These are phyloP conservation scores for Cervus canadensis DNA, from an alignment of 2,113 vertebrate species.

Conservation along the genomic window DNA sequence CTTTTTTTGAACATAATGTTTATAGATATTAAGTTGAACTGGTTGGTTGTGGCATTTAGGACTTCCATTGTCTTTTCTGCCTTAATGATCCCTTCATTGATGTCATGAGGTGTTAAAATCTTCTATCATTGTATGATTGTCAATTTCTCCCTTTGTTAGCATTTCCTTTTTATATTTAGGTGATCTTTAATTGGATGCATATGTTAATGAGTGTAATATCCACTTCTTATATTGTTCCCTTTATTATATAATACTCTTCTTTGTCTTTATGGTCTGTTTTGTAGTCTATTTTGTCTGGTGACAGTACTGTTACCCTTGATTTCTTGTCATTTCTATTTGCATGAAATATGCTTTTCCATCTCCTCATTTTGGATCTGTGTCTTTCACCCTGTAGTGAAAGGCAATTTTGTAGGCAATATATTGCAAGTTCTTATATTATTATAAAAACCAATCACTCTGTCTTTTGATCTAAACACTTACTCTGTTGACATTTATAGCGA, in stretches of 20 bases:
- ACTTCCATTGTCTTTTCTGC: background rate
- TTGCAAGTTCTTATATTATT: background rate
- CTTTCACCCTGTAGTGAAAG: background rate
- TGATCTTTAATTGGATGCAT: background rate
- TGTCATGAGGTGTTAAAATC: background rate
- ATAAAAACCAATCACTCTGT: background rate
- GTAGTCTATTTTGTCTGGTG: background rate
- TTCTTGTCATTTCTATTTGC: background rate
- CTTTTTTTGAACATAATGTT: background rate
- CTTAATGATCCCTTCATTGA: background rate
- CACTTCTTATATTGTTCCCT: background rate
- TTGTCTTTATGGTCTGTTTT: background rate
- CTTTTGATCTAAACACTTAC: background rate
- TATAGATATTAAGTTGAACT: background rate
- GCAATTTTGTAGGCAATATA: background rate
- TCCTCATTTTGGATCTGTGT: background rate
- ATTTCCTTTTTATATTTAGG: background rate
- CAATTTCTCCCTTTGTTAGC: background rate
- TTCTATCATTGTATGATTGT: background rate
- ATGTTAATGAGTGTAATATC: background rate
- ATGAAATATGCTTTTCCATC: accelerated
- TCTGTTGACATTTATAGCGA: background rate
- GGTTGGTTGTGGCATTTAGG: background rate
- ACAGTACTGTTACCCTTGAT: background rate
- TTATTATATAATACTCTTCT: background rate